Base-by-base conservation (phyloP, 2,888 invertebrate genomes). In the Entomobrya multifasciata region DNA sequence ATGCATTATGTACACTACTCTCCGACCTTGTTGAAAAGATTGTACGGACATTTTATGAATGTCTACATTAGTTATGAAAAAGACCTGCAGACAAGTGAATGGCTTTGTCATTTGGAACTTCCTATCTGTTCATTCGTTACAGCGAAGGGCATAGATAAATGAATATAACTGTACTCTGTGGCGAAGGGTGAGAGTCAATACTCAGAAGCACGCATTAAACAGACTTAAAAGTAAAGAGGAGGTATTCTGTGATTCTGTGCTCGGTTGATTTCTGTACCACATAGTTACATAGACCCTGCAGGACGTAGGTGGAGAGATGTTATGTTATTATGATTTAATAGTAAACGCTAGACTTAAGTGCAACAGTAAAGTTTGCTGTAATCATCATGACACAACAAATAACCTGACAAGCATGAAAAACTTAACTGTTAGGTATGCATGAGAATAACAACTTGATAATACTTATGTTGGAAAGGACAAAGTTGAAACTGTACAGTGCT, bases 351-450 rank as follows among this genome's bases (percentile, higher is more conserved):
- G 47, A 49, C 15, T 57, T 65, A 65, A 79, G 79, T 79, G 44
- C 79, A 67, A 27, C 52, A 27, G 79, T 65, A 79, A 79, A 79
- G 65, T 79, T 79, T 30, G 79, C 15, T 11, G 30, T 79, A 47
- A 74, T 74, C 74, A 55, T 74, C 74, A 74, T 55, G 36, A 36
- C 74, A 30, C 36, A 74, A 74, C 65, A 41, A 41, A n/a, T 3
- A 36, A 30, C 13, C 30, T 65, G 17, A 65, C 52, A 55, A 52
- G 52, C 30, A 55, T n/a, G 74, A 27, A 52, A 49, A 65, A 25
- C 44, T 62, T 13, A 36, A 8, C 36, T 8, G 36, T 36, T 4
- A 6, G 8, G 36, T 36, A 36, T 36, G 36, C 25, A 25, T 36
- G 8, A 8, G 4, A 36, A 36, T 36, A 36, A 36, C 25, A 72